phyloP scores from a whole-genome alignment of 2,888 invertebrate species.

The Rotaria sp. region DNA sequence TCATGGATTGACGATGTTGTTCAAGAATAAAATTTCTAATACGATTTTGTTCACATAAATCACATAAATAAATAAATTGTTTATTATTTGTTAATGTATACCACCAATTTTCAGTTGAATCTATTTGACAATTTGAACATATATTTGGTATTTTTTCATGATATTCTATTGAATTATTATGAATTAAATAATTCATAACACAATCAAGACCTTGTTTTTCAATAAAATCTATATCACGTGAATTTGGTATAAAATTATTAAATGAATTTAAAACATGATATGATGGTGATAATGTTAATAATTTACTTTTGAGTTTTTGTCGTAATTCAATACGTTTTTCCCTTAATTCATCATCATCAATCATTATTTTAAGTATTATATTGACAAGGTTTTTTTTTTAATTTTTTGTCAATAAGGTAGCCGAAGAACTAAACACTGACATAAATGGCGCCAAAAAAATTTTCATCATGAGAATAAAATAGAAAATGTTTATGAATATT shows the following conservation, averaged over 20 bases:
- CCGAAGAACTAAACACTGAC: not conserved
- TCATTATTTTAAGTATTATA: not conserved
- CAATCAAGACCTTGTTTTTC: not conserved
- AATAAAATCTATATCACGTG: not conserved
- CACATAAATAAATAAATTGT: not conserved
- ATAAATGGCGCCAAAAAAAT: not conserved
- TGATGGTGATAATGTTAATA: slow-evolving; percentile 2
- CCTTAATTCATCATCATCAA: not conserved
- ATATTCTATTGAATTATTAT: not conserved
- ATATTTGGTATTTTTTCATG: not conserved
- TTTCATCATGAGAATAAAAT: not conserved
- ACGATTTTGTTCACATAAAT: not conserved
- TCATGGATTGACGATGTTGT: slow-evolving; percentile 2
- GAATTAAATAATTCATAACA: not conserved
- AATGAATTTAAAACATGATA: not conserved
- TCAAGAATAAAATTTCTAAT: not conserved
- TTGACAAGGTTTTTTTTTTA: too few relatives aligned
- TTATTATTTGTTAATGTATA: not conserved
- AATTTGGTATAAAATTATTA: not conserved
- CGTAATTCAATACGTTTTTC: slow-evolving; percentile 4
- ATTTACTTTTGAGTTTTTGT: not conserved
- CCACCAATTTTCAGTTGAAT: not conserved
- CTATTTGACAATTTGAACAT: not conserved
- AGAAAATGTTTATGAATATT: too few relatives aligned
- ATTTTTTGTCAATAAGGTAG: too few relatives aligned